Conservation (phyloP, 2,888 invertebrate genomes). For the Hydriomena furcata region DNA sequence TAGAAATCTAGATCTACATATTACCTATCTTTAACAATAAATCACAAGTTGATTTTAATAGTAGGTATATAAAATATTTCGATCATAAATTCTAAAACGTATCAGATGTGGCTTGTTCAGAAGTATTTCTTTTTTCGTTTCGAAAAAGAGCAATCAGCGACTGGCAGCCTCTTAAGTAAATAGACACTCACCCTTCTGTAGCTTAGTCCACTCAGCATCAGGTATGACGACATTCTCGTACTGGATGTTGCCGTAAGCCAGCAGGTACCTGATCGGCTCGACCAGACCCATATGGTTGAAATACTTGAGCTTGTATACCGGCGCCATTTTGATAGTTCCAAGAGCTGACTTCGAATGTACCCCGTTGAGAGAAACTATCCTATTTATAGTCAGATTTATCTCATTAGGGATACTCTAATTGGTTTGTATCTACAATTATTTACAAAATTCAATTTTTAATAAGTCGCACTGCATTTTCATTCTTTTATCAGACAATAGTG, state of each 20-base stretch:
- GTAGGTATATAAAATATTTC: too few relatives aligned
- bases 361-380: not conserved
- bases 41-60: too few relatives aligned
- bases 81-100: too few relatives aligned
- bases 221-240: constrained; percentile 44
- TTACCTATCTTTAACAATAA: too few relatives aligned
- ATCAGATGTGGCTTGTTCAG: too few relatives aligned
- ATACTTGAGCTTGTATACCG: constrained; percentile 47
- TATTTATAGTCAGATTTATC: constrained; percentile 21
- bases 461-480: not conserved
- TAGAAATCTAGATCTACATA: too few relatives aligned
- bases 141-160: too few relatives aligned
- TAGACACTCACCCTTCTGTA: constrained; percentile 37
- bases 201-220: constrained; percentile 36
- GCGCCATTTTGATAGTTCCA: constrained; percentile 38
- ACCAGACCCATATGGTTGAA: constrained; percentile 50
- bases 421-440: constrained; percentile 15
- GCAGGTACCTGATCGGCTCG: constrained; percentile 49
- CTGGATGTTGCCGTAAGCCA: constrained; percentile 48
- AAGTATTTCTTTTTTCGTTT: too few relatives aligned
- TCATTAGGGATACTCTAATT: not conserved
- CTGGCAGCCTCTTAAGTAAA: too few relatives aligned
- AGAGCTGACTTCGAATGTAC: constrained; percentile 27
- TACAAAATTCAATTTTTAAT: too few relatives aligned
- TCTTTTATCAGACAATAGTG: not conserved